Conservation (phyloP, 2,113 vertebrate species). For the Petroica traversi region DNA sequence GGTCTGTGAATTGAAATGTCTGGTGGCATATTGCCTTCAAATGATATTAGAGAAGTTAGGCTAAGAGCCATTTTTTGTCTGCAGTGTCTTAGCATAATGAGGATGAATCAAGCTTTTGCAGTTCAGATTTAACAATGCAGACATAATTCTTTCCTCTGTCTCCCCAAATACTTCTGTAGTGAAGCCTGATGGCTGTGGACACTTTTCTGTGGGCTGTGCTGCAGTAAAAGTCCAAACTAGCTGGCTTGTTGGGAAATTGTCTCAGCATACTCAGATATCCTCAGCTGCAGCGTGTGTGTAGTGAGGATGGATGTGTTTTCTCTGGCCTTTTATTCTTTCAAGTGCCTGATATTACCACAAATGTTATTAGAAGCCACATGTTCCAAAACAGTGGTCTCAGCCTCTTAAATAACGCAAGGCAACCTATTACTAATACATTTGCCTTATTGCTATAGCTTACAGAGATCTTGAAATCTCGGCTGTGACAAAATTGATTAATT, state of each 20-base stretch:
- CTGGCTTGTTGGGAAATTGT: not conserved
- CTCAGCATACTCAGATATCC: not conserved
- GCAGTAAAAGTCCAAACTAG: not conserved
- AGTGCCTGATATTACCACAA: not conserved
- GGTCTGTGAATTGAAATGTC: slow-evolving; percentile 56
- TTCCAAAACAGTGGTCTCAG: not conserved
- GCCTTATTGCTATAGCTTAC: not conserved
- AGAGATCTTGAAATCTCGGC: not conserved
- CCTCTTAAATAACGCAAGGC: not conserved
- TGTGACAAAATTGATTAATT: not conserved
- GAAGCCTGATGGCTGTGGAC: not conserved
- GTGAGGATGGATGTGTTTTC: not conserved
- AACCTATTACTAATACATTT: not conserved
- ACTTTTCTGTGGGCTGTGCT: not conserved
- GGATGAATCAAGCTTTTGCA: not conserved
- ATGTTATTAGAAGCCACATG: not conserved
- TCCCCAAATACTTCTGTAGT: not conserved
- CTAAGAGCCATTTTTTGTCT: slow-evolving; percentile 65
- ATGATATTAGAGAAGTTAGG: not conserved
- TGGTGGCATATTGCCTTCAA: slow-evolving; percentile 27
- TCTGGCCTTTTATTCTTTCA: not conserved
- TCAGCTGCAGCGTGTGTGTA: not conserved
- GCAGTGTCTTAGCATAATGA: not conserved
- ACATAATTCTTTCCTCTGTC: not conserved
- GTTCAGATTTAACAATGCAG: not conserved